Evolutionary conservation across 2,797 vertebrate species (phyloP).

Genomic region (Syndactyla subalaris): DNA sequence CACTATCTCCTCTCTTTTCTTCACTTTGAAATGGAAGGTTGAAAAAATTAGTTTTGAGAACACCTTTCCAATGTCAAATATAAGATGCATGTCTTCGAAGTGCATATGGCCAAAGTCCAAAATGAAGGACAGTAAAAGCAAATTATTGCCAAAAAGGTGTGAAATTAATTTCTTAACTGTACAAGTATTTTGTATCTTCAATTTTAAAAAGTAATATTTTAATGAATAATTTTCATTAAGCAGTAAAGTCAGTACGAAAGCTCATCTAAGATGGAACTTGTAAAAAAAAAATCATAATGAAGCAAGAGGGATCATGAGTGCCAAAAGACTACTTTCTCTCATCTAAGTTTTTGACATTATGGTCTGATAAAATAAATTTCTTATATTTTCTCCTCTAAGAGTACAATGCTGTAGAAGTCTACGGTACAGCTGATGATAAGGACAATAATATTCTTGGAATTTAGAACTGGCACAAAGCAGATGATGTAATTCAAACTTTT

Average conservation of each 20-base stretch:
- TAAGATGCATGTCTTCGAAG: background rate
- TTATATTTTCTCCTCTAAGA: background rate
- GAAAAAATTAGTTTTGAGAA: background rate
- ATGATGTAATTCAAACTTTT: background rate
- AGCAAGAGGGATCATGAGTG: background rate
- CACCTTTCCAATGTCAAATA: background rate
- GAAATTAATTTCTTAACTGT: slow-evolving; percentile 38
- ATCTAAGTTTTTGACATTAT: background rate
- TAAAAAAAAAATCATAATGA: background rate
- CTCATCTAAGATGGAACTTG: background rate
- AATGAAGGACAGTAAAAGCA: background rate
- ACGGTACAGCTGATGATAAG: background rate
- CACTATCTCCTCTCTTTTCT: background rate
- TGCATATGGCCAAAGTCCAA: background rate
- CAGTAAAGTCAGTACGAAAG: background rate
- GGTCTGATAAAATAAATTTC: background rate
- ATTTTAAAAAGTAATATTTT: slow-evolving; percentile 20
- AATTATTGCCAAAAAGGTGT: slow-evolving; percentile 9
- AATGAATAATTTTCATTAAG: slow-evolving; percentile 21
- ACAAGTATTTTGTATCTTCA: background rate
- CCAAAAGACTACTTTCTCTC: background rate
- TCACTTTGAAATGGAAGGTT: slow-evolving; percentile 1
- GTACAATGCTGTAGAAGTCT: background rate
- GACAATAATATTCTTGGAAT: background rate
- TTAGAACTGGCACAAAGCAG: background rate